Percentiles rank a stretch among this genome's conserved stretches.
Conservation (phyloP, 1,140 invertebrate genomes). For the Brachionus manjavacas region DNA sequence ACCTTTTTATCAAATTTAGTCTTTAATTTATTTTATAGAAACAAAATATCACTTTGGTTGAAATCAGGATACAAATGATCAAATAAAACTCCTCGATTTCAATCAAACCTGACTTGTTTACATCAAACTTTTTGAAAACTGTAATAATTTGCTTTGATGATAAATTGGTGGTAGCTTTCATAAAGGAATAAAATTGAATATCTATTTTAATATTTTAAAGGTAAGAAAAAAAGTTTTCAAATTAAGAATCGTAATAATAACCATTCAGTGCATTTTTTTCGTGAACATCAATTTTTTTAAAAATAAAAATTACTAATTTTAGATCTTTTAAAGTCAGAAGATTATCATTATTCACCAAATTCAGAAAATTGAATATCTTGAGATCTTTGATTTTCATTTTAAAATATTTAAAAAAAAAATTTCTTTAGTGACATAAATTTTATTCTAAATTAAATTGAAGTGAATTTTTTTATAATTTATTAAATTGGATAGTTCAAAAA, state of each 20-base stretch:
- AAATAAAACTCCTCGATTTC: constrained; percentile 47
- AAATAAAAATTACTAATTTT: not conserved
- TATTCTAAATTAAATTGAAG: not conserved
- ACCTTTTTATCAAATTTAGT: constrained; percentile 44
- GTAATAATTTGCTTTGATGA: constrained; percentile 35
- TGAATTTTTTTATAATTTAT: not conserved
- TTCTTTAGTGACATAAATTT: not conserved
- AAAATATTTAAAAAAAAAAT: not conserved
- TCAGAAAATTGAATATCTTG: not conserved
- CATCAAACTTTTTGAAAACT: constrained; percentile 45
- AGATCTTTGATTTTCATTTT: constrained; percentile 13
- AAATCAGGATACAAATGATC: constrained; percentile 44
- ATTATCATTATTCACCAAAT: not conserved
- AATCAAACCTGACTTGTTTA: constrained; percentile 45
- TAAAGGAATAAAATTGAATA: constrained; percentile 42
- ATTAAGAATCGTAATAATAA: not conserved
- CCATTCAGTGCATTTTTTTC: not conserved
- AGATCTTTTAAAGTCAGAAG: not conserved
- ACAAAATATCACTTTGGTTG: constrained; percentile 38
- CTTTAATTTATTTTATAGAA: not conserved
- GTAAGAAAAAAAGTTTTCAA: not conserved
- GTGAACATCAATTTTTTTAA: not conserved
- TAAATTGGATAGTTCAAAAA: no score
- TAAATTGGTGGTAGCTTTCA: constrained; percentile 42
- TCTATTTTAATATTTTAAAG: constrained; percentile 30